phyloP scores from a whole-genome alignment of 2,113 vertebrate species.

The Pipra filicauda region DNA sequence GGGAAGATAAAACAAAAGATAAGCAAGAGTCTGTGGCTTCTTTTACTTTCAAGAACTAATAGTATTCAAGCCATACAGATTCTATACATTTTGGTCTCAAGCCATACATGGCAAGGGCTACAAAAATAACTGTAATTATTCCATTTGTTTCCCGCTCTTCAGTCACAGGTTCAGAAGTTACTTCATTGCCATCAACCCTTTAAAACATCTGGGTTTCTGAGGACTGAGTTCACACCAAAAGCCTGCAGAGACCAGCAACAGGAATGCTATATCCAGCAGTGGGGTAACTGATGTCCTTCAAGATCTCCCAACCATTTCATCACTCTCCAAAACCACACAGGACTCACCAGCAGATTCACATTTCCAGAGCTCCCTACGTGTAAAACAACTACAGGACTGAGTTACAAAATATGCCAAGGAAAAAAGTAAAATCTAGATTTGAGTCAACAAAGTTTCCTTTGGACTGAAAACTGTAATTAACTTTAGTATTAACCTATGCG shows the following conservation, averaged over 20 bases:
- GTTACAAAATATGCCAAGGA: not conserved
- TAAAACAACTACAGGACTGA: not conserved
- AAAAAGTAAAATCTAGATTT: not conserved
- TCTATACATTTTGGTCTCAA: not conserved
- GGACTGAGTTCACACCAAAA: not conserved
- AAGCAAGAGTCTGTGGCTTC: not conserved
- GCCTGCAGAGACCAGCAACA: not conserved
- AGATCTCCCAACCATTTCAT: not conserved
- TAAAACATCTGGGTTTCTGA: not conserved
- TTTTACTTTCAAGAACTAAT: not conserved
- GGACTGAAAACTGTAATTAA: not conserved
- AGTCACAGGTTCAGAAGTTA: not conserved
- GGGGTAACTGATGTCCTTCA: not conserved
- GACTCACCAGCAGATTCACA: not conserved
- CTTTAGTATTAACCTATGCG: not conserved
- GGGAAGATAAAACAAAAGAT: not conserved
- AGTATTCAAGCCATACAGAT: not conserved
- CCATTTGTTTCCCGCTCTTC: not conserved
- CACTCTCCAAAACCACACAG: not conserved
- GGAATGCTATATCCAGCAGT: accelerated
- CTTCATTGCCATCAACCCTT: not conserved
- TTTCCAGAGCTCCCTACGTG: not conserved
- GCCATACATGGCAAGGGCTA: not conserved
- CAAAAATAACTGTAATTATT: not conserved
- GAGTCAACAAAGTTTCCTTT: not conserved